Evolutionary conservation across 2,888 invertebrate genomes (phyloP), one percentile per base, ranked within the genome.

Genomic region (Acanthacorydalis orientalis): DNA sequence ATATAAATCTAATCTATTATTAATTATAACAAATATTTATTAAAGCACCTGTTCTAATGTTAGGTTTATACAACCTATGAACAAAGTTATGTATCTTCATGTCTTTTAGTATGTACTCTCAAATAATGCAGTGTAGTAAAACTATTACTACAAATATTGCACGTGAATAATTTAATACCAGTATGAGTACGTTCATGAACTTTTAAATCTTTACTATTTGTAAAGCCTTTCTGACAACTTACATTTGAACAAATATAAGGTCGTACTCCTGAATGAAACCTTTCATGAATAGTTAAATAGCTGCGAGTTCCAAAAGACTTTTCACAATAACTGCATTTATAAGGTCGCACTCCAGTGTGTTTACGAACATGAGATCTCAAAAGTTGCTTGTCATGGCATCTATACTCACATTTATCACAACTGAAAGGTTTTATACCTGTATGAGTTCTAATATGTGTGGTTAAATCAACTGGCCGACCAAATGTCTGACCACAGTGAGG

Each of bases 141-240:
- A 16, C 46, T 47, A 38, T 49, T 49, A 49, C 34, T 42, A 44
- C 49, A 49, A 16, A 49, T 33, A 31, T 43, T 31, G 16, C 49
- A 49, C 11, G 41, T 32, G 41, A 43, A 49, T 34, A 49, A 47
- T 43, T 49, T 49, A 23, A 49, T 49, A 6, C 49, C 49, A 1
- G 49, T 49, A 40, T 49, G 49, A 12, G 49, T 49, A 23, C 49
- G 43, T 43, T 49, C 49, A n/a, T 49, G 49, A 4, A 49, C 49
- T 32, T 49, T 49, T 11, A 49, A 33, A 47, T 49, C 49, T 47
- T 49, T 49, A 37, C 46, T 47, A 31, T 49, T 49, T 32, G 49
- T 49, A 38, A 49, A 49, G 7, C 49, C 49, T 47, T 49, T 49
- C 34, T 39, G 46, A 43, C 49, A 49, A 12, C 37, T 32, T 14